phyloP scores from a whole-genome alignment of 1,140 invertebrate genomes.

The Aphelenchoides fujianensis region DNA sequence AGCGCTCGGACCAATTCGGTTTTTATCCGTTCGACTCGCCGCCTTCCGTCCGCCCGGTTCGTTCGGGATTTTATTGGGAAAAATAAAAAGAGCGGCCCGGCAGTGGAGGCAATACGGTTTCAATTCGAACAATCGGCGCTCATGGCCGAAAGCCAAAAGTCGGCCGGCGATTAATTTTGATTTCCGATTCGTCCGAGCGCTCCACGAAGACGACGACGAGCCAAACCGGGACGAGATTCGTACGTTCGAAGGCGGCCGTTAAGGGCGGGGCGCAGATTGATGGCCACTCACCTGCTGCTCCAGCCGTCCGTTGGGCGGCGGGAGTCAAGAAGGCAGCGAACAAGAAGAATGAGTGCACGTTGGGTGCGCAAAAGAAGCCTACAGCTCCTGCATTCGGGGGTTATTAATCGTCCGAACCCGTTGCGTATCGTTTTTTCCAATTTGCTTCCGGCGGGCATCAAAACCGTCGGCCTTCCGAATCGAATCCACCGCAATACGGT shows the following conservation, averaged over 20 bases:
- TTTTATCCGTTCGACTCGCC: background rate
- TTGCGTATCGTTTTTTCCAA: no score
- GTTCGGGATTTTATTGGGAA: background rate
- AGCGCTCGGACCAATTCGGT: background rate
- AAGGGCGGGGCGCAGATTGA: background rate
- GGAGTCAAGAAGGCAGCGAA: background rate
- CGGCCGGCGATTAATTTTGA: background rate
- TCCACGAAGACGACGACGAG: no score
- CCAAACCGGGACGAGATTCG: no score
- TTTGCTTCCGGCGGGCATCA: background rate
- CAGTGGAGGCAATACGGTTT: background rate
- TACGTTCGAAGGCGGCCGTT: no score
- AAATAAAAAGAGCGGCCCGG: constrained; percentile 2
- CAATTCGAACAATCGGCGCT: background rate
- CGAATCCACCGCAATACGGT: no score
- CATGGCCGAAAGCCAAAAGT: background rate
- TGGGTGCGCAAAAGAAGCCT: no score
- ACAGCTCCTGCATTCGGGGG: no score
- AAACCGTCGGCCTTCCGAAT: background rate
- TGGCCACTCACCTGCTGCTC: constrained; percentile 1
- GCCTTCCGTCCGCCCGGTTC: background rate
- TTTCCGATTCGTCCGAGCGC: background rate
- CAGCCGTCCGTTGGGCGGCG: background rate
- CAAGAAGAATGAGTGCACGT: background rate
- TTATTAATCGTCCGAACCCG: background rate